phyloP scores from a whole-genome alignment of 2,888 invertebrate species.

The Steromphala cineraria region DNA sequence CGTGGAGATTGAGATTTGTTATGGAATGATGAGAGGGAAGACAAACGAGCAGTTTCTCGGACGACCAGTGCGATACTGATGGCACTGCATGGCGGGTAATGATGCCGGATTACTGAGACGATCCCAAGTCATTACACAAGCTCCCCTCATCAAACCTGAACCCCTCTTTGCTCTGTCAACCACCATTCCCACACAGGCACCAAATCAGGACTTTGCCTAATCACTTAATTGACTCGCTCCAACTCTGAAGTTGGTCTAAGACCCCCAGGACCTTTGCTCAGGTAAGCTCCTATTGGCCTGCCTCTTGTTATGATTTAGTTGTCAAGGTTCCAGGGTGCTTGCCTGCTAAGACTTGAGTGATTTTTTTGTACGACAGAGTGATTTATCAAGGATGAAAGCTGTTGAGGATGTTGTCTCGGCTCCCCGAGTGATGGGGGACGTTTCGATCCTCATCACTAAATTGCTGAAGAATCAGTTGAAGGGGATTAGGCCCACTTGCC shows the following conservation, averaged over 20 bases:
- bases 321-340: background rate
- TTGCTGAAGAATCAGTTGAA: background rate
- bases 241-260: background rate
- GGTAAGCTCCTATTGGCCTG: background rate
- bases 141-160: background rate
- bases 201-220: background rate
- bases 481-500: background rate
- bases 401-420: background rate
- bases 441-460: background rate
- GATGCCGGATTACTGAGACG: background rate
- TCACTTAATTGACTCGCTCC: background rate
- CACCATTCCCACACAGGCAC: too few relatives aligned
- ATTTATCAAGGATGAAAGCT: conserved; percentile 6
- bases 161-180: background rate
- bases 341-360: background rate
- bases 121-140: background rate
- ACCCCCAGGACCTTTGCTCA: background rate
- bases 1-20: background rate
- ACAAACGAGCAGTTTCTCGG: background rate
- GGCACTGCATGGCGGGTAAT: background rate
- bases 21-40: background rate
- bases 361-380: background rate
- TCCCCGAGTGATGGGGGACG: background rate
- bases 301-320: background rate
- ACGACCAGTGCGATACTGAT: background rate